Conservation (phyloP, 1,140 invertebrate genomes). For the Leptopilina boulardi region DNA sequence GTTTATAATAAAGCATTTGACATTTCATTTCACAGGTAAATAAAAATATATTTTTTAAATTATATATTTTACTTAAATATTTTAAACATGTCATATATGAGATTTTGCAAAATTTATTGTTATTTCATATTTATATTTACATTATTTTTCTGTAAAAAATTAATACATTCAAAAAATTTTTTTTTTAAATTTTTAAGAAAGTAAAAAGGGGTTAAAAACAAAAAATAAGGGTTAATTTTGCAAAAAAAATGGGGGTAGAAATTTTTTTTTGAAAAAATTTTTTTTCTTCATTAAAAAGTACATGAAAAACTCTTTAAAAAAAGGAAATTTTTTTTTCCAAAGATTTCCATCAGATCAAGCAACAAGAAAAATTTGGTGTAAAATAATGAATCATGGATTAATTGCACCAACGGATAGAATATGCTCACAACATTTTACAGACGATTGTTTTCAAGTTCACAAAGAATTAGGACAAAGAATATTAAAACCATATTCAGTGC, state of each 20-base stretch:
- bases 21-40: conserved; percentile 16
- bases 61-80: not conserved
- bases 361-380: conserved; percentile 20
- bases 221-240: too few species aligned
- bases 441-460: conserved; percentile 26
- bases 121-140: too few species aligned
- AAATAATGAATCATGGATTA: not conserved
- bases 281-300: too few species aligned
- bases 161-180: too few species aligned
- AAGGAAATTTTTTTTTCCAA: too few species aligned
- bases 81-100: not conserved
- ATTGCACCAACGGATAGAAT: conserved; percentile 1
- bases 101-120: too few species aligned
- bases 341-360: conserved; percentile 5
- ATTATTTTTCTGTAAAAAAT: too few species aligned
- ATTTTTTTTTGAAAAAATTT: too few species aligned
- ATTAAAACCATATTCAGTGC: conserved; percentile 7
- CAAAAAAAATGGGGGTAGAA: too few species aligned
- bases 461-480: conserved; percentile 22
- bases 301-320: too few species aligned
- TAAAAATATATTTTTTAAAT: not conserved
- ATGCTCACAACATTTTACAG: conserved; percentile 11
- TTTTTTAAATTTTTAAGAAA: too few species aligned
- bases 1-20: conserved; percentile 23
- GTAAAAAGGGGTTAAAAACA: too few species aligned